Evolutionary conservation across 2,888 invertebrate genomes (phyloP), one percentile per base, ranked within the genome.

Genomic region (Ochropleura leucogaster): DNA sequence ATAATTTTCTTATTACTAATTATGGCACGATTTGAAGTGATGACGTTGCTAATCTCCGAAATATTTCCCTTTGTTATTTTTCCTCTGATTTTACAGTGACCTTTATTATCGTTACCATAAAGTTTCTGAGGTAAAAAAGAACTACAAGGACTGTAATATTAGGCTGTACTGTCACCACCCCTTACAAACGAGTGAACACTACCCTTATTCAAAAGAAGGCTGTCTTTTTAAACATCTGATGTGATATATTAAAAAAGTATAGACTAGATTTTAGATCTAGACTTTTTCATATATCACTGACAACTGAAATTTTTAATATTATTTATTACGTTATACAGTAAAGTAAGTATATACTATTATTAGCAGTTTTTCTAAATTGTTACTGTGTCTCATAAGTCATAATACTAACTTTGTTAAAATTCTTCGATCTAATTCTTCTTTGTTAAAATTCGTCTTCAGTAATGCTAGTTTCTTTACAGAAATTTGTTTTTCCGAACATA

Each of bases 11-110:
- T 65, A 72, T 30, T 68, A 62, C 44, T 81, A 73, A 47, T 77
- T 80, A 79, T 80, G 85, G 85, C 85, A 87, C 85, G 47, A 74
- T 60, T 42, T 47, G 62, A 65, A 55, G 59, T 69, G 63, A 57
- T 80, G 79, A 80, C 73, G 79, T 83, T 76, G 72, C 72, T 51
- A 62, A 64, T 49, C 55, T 55, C 51, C 44, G 84, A 68, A 44
- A 62, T 46, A 57, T 55, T 55, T 65, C n/a, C 62, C 44, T 14
- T 20, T 30, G 57, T 62, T 62, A 62, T 44, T 62, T 42, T 62
- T n/a, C 44, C 44, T 20, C 62, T 44, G 14, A 44, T 14, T 62
- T 62, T n/a, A 9, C 12, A 16, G 9, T 59, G 44, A 44, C 62
- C 44, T 44, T 44, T 62, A 62, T 8, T 14, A 7, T 44, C 44